These are phyloP conservation scores for Meiosimyza platycephala DNA, from an alignment of 2,888 invertebrate species.

Conservation along the genomic window DNA sequence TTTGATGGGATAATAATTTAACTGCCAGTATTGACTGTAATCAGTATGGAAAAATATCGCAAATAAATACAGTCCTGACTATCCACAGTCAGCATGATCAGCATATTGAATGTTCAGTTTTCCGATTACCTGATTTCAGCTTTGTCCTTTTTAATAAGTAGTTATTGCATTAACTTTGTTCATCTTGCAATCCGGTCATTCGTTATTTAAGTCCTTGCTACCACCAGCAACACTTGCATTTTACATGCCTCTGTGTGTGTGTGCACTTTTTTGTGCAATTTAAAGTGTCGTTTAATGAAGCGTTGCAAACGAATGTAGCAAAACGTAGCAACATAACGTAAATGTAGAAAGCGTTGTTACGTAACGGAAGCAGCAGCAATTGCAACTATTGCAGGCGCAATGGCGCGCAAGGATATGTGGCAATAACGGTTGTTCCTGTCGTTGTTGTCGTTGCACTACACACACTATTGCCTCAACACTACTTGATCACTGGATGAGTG, in stretches of 20 bases:
- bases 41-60: too few relatives aligned
- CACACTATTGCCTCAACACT: conserved; percentile 16
- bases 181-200: too few relatives aligned
- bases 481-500: neutral
- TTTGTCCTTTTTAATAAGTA: too few relatives aligned
- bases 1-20: too few relatives aligned
- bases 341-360: neutral
- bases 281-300: conserved; percentile 34
- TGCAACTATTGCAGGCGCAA: conserved; percentile 4
- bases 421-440: conserved; percentile 18
- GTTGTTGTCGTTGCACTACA: conserved; percentile 4
- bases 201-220: too few relatives aligned
- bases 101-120: too few relatives aligned
- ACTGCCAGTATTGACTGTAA: too few relatives aligned
- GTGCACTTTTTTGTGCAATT: neutral
- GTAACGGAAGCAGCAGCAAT: neutral
- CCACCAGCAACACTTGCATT: too few relatives aligned
- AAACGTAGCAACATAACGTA: conserved; percentile 11
- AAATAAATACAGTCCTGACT: too few relatives aligned
- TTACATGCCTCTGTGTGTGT: neutral
- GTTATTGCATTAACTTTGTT: too few relatives aligned
- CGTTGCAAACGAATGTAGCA: conserved; percentile 24
- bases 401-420: conserved; percentile 20
- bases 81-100: too few relatives aligned
- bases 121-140: too few relatives aligned